A percentile compares a stretch with the other conserved stretches of the same genome.
Conservation (phyloP, 2,113 vertebrate species). For the Phrynosoma blainvillii region DNA sequence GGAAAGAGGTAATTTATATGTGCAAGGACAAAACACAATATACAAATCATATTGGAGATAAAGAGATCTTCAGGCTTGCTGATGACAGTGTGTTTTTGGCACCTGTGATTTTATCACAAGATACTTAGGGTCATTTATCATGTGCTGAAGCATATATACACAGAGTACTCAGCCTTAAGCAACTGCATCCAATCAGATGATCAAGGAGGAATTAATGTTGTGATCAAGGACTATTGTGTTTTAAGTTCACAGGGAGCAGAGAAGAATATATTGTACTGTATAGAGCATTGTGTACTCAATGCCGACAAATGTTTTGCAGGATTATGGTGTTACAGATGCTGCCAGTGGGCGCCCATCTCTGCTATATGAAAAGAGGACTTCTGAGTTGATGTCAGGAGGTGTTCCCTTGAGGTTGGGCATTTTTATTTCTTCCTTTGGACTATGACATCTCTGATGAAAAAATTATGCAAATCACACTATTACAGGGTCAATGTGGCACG, state of each 20-base stretch:
- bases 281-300: fast-evolving
- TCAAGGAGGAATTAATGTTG: constrained; percentile 29
- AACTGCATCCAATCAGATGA: neutral
- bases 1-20: constrained; percentile 26
- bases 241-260: neutral
- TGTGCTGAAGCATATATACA: neutral
- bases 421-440: too few species aligned
- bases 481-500: too few species aligned
- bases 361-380: too few species aligned
- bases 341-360: too few species aligned
- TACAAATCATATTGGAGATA: constrained; percentile 37
- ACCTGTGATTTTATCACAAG: constrained; percentile 6
- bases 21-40: constrained; percentile 48
- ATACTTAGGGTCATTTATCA: constrained; percentile 22
- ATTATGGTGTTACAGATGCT: neutral
- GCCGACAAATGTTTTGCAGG: neutral
- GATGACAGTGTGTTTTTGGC: neutral
- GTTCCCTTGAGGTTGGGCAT: too few species aligned
- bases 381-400: too few species aligned
- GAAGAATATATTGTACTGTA: neutral
- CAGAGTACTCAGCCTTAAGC: neutral
- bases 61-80: constrained; percentile 24
- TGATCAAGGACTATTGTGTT: neutral
- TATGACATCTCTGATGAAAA: neutral
- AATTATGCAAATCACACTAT: too few species aligned